phyloP scores from a whole-genome alignment of 1,140 invertebrate species.

The Cydia fagiglandana region DNA sequence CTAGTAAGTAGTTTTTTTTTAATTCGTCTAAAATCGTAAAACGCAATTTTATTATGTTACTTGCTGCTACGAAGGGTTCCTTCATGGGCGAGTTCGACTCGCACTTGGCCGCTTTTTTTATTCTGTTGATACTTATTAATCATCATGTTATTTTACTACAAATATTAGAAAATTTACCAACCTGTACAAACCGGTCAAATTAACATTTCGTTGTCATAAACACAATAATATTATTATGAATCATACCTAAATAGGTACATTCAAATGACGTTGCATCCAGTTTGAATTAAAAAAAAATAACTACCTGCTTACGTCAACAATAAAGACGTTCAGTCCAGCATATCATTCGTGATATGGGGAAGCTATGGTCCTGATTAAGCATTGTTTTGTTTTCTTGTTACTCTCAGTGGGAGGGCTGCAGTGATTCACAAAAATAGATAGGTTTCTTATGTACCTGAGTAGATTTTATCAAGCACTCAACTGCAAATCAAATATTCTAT shows the following conservation, averaged over 20 bases:
- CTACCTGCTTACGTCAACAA: not conserved
- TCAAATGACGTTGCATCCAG: not conserved
- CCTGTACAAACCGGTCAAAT: not conserved
- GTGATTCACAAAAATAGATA: not conserved
- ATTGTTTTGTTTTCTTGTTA: not conserved
- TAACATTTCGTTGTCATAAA: conserved; percentile 6
- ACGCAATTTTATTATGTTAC: too few relatives aligned
- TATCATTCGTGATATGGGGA: not conserved
- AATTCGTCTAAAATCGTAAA: too few relatives aligned
- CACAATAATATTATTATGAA: not conserved
- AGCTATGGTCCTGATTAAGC: not conserved
- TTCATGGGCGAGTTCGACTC: too few relatives aligned
- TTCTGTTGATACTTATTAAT: too few relatives aligned
- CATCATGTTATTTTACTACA: too few relatives aligned
- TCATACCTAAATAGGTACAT: conserved; percentile 3
- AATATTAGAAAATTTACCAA: not conserved
- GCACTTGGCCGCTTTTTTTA: too few relatives aligned
- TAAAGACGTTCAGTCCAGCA: not conserved
- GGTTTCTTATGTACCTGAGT: too few relatives aligned
- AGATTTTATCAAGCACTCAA: too few relatives aligned
- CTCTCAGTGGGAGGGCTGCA: not conserved
- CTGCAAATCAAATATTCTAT: too few relatives aligned
- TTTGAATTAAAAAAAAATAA: not conserved
- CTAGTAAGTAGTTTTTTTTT: too few relatives aligned
- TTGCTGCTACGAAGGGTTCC: too few relatives aligned